phyloP scores from a whole-genome alignment of 2,797 vertebrate genomes.

The Melanotaenia pygmaea region DNA sequence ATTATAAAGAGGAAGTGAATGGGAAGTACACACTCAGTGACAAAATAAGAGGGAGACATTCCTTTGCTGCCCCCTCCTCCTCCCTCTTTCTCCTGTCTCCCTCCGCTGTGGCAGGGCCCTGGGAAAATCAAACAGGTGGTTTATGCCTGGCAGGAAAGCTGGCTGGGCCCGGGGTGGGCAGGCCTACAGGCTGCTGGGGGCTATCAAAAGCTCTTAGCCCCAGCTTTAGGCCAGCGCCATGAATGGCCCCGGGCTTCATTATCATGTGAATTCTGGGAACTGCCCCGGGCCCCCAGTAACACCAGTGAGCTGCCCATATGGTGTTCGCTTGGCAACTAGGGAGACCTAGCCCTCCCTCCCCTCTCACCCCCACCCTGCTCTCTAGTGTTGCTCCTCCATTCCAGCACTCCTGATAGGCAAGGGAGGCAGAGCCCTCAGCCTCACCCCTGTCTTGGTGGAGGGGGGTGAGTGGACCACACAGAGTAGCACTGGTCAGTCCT shows the following conservation, averaged over 20 bases:
- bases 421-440: conserved; percentile 51
- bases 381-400: conserved; percentile 64
- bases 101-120: conserved; percentile 78
- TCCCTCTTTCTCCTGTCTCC: conserved; percentile 44
- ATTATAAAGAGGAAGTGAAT: conserved; percentile 85
- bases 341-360: conserved; percentile 49
- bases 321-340: conserved; percentile 85
- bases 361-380: conserved; percentile 5
- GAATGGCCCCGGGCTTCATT: conserved; percentile 87
- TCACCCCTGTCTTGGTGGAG: conserved; percentile 48
- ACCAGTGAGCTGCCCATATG: conserved; percentile 88
- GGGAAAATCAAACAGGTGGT: conserved; percentile 90
- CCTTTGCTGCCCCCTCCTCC: conserved; percentile 78
- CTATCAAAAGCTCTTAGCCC: conserved; percentile 85
- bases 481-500: conserved; percentile 63
- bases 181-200: conserved; percentile 85
- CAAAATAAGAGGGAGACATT: conserved; percentile 86
- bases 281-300: conserved; percentile 84
- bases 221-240: conserved; percentile 84
- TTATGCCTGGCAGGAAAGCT: conserved; percentile 85
- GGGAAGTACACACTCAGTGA: conserved; percentile 85
- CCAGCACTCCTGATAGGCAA: conserved; percentile 76
- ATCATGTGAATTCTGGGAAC: conserved; percentile 91
- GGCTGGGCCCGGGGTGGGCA: conserved; percentile 80
- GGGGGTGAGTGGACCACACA: conserved; percentile 80